Evolutionary conservation across 2,888 invertebrate species (phyloP), one percentile per base, ranked within the genome.

Genomic region (Patella pellucida): DNA sequence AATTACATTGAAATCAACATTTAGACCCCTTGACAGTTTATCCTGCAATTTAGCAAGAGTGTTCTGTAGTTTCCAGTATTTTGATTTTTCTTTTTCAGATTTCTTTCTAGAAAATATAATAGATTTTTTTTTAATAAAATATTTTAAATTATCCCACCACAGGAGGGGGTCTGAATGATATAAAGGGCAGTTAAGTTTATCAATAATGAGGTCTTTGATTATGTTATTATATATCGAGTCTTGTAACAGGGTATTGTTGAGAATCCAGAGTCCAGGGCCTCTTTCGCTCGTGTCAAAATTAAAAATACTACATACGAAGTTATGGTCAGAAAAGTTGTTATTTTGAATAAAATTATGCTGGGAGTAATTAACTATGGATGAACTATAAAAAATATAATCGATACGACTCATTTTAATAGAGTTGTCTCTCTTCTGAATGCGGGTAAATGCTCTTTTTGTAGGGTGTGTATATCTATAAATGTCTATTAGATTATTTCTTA

Each of bases 91-190:
- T 23, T n/a, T 41, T 54, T 72, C 54, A 12, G 2, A 16, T 68
- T 50, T 71, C 15, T 51, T 73, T 52, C 70, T 31, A 16, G 72
- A 41, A 52, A 27, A 75, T 67, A 16, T 31, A 11, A 54, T 52
- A 11, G 70, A 19, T 52, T 52, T 54, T 50, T 74, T 72, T 62
- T 75, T 77, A 31, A 73, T 52, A 15, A 54, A 62, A 67, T 75
- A 77, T 75, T 75, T 78, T 12, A 78, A 54, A 71, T 73, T 72
- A 68, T 73, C 78, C 78, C 73, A 78, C 78, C 73, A 78, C 3
- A 75, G 31, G 16, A 71, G 51, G 41, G 74, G 74, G n/a, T 69
- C 74, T 5, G 23, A 23, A 50, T 16, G 9, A 72, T 31, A 56
- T 31, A 72, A 23, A 16, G 54, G 31, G n/a, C 56, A 56, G 4